A percentile compares a stretch with the other conserved stretches of the same genome.
Conservation (phyloP, 2,113 vertebrate species). For the Jaculus jaculus region DNA sequence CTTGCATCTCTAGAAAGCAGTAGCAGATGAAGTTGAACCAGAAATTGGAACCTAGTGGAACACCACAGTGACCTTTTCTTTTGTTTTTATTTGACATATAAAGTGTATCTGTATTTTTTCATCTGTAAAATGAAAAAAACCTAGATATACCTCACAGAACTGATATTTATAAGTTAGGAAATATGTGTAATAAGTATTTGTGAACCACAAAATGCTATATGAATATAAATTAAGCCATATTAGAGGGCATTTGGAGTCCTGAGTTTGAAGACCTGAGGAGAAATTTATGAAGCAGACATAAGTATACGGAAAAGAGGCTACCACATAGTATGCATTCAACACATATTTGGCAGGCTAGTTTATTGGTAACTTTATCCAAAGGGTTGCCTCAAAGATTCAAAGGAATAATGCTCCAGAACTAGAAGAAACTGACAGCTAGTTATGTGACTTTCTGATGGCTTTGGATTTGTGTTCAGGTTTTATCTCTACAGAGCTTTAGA, state of each 20-base stretch:
- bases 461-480: not conserved
- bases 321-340: not conserved
- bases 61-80: not conserved
- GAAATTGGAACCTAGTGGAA: slow-evolving; percentile 20
- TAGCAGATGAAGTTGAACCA: slow-evolving; percentile 6
- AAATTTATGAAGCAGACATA: not conserved
- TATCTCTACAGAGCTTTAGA: not conserved
- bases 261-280: not conserved
- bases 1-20: slow-evolving; percentile 1
- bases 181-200: not conserved
- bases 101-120: not conserved
- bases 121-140: slow-evolving; percentile 21
- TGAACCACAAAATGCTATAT: not conserved
- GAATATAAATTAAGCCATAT: not conserved
- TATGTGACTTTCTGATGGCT: not conserved
- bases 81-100: not conserved
- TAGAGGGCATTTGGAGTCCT: not conserved
- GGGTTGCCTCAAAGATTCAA: not conserved
- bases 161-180: slow-evolving; percentile 16
- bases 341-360: not conserved
- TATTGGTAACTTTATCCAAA: not conserved
- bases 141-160: not conserved
- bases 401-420: not conserved
- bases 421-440: not conserved
- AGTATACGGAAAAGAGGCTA: not conserved